Evolutionary conservation across 2,888 invertebrate species (phyloP), one percentile per base, ranked within the genome.

Genomic region (Drosophila paranaensis): DNA sequence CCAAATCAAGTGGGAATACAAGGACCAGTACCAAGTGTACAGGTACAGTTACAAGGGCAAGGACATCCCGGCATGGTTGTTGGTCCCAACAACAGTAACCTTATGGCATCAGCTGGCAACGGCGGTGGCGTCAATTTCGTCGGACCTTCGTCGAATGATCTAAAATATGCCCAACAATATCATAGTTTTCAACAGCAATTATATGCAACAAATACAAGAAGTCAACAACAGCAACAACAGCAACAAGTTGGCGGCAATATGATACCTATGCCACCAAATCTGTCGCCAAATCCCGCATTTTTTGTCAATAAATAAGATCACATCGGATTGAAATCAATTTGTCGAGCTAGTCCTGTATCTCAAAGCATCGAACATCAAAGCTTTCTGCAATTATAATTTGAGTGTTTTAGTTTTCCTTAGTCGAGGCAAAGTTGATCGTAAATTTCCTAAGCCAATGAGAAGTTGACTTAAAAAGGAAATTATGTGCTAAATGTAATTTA

Each of bases 151-250:
- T 96, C 97, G 68, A 96, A 96, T 53, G 98, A 98, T 93, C 97
- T 98, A 14, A 97, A 97, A 92, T 98, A 98, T 94, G 98, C 97
- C 90, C 97, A 97, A 93, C 98, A 98, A 94, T 98, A 97, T 94
- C 98, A 98, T 93, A 97, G 98, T 93, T 98, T 98, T 94, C 98
- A 98, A 92, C 98, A 98, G 93, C 98, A 98, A 93, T 93, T 98
- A 82, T 98, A 98, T 93, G 98, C 98, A 73, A 98, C 98, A 11
- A 95, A 95, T 78, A 96, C 96, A 45, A 94, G 96, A 80, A 95
- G 94, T 91, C 95, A 95, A 83, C 89, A 91, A 14, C 77, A 75
- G 14, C 68, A 68, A n/a, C 83, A 80, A 20, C 20, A 73, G 58
- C 82, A 74, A 60, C 82, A 74, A 60, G 60, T 77, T 3, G 73